Percentiles rank a stretch among this genome's conserved stretches.
Conservation (phyloP, 2,113 vertebrate species). For the Diadophis punctatus region DNA sequence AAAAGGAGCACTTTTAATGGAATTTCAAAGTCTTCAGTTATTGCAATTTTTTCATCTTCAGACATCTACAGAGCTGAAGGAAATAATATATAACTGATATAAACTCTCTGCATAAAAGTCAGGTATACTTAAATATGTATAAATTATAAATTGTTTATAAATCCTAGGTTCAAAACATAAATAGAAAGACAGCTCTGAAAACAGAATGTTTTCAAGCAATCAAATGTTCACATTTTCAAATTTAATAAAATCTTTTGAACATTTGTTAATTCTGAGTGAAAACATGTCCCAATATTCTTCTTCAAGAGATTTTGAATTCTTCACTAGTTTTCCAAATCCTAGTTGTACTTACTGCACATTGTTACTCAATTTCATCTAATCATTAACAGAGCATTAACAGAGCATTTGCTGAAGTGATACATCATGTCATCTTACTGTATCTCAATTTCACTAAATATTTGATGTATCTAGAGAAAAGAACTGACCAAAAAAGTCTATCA, state of each 20-base stretch:
- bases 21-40: neutral
- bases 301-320: slow-evolving; percentile 24
- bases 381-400: slow-evolving; percentile 44
- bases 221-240: neutral
- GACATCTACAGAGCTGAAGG: neutral
- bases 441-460: neutral
- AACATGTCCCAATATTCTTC: slow-evolving; percentile 10
- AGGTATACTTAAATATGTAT: neutral
- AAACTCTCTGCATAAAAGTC: neutral
- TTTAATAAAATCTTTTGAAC: slow-evolving; percentile 13
- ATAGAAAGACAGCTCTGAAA: neutral
- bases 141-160: neutral
- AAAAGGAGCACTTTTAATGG: neutral
- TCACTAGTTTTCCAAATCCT: slow-evolving; percentile 9
- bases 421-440: neutral
- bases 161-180: neutral
- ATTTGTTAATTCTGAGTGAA: neutral
- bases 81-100: neutral
- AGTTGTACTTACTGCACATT: slow-evolving; percentile 45
- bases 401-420: slow-evolving; percentile 1
- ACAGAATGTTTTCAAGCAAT: neutral
- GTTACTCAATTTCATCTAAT: slow-evolving; percentile 53
- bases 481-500: neutral
- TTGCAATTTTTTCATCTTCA: neutral
- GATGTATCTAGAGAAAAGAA: neutral